Evolutionary conservation across 2,797 vertebrate species (phyloP).

Genomic region (Acestrorhynchus altus): DNA sequence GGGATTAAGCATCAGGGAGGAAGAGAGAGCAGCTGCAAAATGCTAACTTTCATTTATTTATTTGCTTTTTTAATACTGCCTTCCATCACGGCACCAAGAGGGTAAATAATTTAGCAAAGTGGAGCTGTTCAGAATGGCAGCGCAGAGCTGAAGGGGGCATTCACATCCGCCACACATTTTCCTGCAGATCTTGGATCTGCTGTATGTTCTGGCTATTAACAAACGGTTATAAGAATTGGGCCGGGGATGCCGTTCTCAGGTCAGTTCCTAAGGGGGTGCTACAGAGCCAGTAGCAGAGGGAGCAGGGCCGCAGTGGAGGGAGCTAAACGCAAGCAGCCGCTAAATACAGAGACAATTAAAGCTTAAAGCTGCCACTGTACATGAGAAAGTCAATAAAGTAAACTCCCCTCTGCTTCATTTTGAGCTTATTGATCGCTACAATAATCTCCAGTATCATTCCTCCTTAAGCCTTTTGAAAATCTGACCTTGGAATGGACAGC

Average conservation of each 20-base stretch:
- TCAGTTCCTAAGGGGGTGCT: conserved; percentile 65
- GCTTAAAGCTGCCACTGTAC: conserved; percentile 85
- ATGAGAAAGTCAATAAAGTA: conserved; percentile 83
- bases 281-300: conserved; percentile 51
- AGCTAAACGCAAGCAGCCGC: conserved; percentile 79
- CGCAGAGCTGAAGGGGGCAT: conserved; percentile 56
- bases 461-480: conserved; percentile 80
- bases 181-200: conserved; percentile 11
- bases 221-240: conserved; percentile 46
- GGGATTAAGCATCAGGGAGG: conserved; percentile 69
- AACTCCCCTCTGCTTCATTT: conserved; percentile 86
- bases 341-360: conserved; percentile 86
- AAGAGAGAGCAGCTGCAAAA: conserved; percentile 64
- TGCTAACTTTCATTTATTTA: conserved; percentile 79
- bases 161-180: conserved; percentile 26
- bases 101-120: conserved; percentile 78
- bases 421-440: conserved; percentile 85
- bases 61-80: conserved; percentile 69
- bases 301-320: conserved; percentile 28
- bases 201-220: not conserved
- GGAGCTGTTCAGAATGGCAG: conserved; percentile 75
- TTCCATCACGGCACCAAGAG: conserved; percentile 75
- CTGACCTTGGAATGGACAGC: conserved; percentile 83
- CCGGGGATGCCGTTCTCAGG: conserved; percentile 52
- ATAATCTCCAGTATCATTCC: conserved; percentile 86